Base-by-base conservation (phyloP, 2,113 vertebrate species). In the Numida meleagris region DNA sequence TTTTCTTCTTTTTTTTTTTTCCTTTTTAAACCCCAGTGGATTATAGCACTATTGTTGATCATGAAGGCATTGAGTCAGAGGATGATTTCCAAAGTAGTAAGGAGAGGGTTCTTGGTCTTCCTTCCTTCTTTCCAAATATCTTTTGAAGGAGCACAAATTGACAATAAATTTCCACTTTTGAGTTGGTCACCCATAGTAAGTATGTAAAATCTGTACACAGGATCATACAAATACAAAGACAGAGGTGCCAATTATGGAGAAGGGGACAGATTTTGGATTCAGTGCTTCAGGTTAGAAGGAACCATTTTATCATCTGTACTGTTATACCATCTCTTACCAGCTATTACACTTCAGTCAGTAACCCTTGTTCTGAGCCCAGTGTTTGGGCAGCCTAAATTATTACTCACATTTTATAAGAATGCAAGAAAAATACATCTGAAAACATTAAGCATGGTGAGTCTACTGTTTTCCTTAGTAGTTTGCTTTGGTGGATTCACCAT, bases 121-220 rank as follows among this genome's bases (percentile, higher is more conserved):
- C 18, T 89, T 95, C 73, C 9, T 14, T 95, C 27, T 86, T 88
- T 91, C 27, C 12, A 95, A n/a, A 46, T 23, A 94, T 55, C 38
- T 70, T 73, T 86, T 21, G 16, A 24, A 81, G 79, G 27, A 91
- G 24, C 59, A 29, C 3, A 75, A 76, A 46, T 5, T 50, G 68
- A 43, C 40, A 87, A 45, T 80, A 72, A 82, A 88, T 91, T 93
- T 74, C 72, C 61, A 70, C 34, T 62, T 48, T 73, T 85, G 74
- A 78, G 85, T 79, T 83, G 65, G 25, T 51, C 48, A 73, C 16
- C 73, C 62, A 34, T 76, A 93, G 91, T 90, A 33, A 10, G 55
- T 59, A 21, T 15, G 53, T 62, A 67, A 94, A 91, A 88, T 84
- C 34, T 89, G 12, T 43, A 12, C 86, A 46, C 42, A 68, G 45